Percentiles rank a stretch among this genome's conserved stretches.
Evolutionary conservation across 1,140 invertebrate species (phyloP).

Genomic region (Parasteatoda tepidariorum): DNA sequence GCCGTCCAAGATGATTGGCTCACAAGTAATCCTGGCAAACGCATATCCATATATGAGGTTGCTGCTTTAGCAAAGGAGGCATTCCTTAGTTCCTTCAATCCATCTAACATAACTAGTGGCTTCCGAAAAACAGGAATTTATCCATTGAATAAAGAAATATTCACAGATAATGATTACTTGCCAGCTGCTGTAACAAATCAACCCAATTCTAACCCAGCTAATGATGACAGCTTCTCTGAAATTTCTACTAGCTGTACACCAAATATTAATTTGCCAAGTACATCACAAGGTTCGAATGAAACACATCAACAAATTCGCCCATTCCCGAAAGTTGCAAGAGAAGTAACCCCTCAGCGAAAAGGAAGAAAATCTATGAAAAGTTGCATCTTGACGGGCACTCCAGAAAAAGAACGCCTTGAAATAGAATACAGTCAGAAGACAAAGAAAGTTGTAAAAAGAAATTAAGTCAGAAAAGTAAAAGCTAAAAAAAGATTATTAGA

Average conservation of each 20-base stretch:
- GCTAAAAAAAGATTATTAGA: too few species aligned
- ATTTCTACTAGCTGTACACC: background rate
- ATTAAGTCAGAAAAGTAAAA: too few species aligned
- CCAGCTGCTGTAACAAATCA: constrained; percentile 2
- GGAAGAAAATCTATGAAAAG: constrained; percentile 9
- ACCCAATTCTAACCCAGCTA: background rate
- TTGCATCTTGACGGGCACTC: constrained; percentile 1
- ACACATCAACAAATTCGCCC: constrained; percentile 1
- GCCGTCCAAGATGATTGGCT: background rate
- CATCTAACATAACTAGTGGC: background rate
- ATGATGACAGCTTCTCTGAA: background rate
- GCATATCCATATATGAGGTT: constrained; percentile 18
- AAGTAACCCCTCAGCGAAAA: background rate
- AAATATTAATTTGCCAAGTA: background rate
- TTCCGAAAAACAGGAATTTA: constrained; percentile 19
- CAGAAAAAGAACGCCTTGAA: constrained; percentile 9
- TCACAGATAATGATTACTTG: constrained; percentile 5
- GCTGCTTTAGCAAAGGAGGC: constrained; percentile 3
- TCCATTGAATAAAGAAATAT: constrained; percentile 17
- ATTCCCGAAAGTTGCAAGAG: constrained; percentile 9
- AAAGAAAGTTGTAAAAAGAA: background rate
- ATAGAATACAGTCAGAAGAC: background rate
- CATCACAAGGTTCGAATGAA: background rate
- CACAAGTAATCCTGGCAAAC: background rate
- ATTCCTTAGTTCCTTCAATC: background rate